These are phyloP conservation scores for Irena cyanogastra DNA, from an alignment of 2,113 vertebrate species.

Conservation along the genomic window DNA sequence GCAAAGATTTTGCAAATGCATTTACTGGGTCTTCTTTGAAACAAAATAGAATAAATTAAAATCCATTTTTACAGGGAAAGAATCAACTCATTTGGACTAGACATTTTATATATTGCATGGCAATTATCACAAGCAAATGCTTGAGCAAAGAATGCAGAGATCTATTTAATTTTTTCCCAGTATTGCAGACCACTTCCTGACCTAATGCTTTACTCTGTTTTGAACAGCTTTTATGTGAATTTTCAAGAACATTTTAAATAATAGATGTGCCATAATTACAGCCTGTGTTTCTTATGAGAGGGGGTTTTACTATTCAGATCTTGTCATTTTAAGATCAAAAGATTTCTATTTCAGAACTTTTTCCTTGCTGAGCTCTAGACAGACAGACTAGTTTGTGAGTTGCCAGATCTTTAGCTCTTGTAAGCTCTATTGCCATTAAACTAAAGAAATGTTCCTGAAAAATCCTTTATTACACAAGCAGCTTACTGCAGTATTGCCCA, in stretches of 20 bases:
- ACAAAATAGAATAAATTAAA: background rate
- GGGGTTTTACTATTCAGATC: constrained; percentile 49
- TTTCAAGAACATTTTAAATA: constrained; percentile 53
- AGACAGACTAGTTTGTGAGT: background rate
- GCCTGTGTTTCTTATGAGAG: constrained; percentile 42
- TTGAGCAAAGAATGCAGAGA: background rate
- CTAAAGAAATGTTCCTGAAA: background rate
- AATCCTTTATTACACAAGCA: background rate
- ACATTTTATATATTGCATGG: background rate
- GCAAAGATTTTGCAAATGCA: background rate
- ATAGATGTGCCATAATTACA: constrained; percentile 56
- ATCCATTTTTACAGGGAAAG: background rate
- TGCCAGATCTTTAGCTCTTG: background rate
- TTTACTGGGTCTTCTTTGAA: background rate
- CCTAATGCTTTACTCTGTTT: constrained; percentile 23
- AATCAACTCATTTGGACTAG: background rate
- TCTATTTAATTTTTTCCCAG: background rate
- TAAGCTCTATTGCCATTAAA: background rate
- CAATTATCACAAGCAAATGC: background rate
- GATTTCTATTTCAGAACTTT: constrained; percentile 53
- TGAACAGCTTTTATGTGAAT: background rate
- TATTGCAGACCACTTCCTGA: background rate
- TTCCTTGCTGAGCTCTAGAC: constrained; percentile 39
- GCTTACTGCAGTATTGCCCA: background rate
- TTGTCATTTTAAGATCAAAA: constrained; percentile 58